These are phyloP conservation scores for Meriones unguiculatus DNA, from an alignment of 2,113 vertebrate genomes.

Conservation along the genomic window DNA sequence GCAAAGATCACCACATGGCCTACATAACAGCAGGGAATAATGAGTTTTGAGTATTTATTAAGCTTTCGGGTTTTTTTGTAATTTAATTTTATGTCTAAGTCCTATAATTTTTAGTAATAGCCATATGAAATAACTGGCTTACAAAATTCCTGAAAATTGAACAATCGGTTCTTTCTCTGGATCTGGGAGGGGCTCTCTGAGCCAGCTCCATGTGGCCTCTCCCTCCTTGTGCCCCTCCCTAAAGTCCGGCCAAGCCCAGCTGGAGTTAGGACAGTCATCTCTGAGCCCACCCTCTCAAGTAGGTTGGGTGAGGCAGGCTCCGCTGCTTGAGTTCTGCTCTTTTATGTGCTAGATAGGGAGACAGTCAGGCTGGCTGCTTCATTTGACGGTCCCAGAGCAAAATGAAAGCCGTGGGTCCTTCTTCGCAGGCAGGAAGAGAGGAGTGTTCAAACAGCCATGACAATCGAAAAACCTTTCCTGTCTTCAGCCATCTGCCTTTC, in stretches of 20 bases:
- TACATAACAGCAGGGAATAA: not conserved
- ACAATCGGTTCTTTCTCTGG: not conserved
- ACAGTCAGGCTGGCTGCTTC: not conserved
- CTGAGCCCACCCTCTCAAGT: not conserved
- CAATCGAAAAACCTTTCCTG: not conserved
- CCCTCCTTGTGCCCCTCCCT: not conserved
- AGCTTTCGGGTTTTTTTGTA: not conserved
- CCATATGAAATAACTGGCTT: not conserved
- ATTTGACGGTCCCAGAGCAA: not conserved
- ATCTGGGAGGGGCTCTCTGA: not conserved
- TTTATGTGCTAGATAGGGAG: not conserved
- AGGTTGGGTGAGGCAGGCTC: not conserved
- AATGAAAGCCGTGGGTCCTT: not conserved
- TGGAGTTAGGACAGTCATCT: not conserved
- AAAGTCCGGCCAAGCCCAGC: not conserved
- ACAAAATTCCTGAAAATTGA: not conserved
- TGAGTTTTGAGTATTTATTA: not conserved
- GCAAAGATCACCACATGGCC: not conserved
- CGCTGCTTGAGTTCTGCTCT: not conserved
- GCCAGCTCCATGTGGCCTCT: too few species aligned
- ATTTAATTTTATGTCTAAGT: conserved; percentile 33
- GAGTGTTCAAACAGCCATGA: not conserved
- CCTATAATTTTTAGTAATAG: conserved; percentile 44
- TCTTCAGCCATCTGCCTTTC: not conserved
- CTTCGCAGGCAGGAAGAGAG: not conserved